These are phyloP conservation scores for Propithecus coquereli DNA, from an alignment of 2,113 vertebrate species.

Conservation along the genomic window DNA sequence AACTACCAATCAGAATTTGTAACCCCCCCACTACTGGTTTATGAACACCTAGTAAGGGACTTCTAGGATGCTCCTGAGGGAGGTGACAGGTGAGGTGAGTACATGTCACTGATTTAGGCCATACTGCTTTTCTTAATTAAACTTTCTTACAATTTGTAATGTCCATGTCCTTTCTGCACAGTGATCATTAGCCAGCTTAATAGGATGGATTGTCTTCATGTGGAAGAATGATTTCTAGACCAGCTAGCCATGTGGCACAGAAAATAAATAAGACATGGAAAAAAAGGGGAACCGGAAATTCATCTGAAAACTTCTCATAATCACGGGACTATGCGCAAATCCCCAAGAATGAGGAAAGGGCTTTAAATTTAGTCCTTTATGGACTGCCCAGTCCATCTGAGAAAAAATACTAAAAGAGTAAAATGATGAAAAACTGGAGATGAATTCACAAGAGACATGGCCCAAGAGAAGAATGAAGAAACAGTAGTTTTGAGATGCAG, in stretches of 20 bases:
- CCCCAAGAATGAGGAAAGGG: not conserved
- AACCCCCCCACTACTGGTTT: not conserved
- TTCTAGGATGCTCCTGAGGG: not conserved
- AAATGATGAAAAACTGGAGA: not conserved
- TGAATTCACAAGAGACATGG: not conserved
- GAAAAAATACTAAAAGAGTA: not conserved
- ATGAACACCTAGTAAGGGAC: not conserved
- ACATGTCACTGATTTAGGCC: no score
- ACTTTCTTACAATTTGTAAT: not conserved
- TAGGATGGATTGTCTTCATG: not conserved
- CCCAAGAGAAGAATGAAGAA: not conserved
- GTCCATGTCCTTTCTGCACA: not conserved
- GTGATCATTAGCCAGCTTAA: not conserved
- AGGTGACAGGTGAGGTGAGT: not conserved
- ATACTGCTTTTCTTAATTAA: not conserved
- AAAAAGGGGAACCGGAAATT: not conserved
- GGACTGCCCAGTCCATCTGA: not conserved
- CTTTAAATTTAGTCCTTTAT: not conserved
- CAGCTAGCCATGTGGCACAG: not conserved
- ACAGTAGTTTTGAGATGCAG: not conserved
- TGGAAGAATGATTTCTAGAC: not conserved
- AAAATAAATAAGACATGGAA: not conserved
- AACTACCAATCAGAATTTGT: not conserved
- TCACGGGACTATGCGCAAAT: not conserved
- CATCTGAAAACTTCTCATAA: not conserved